Evolutionary conservation across 2,797 vertebrate species (phyloP).

Genomic region (Cossypha dichroa): DNA sequence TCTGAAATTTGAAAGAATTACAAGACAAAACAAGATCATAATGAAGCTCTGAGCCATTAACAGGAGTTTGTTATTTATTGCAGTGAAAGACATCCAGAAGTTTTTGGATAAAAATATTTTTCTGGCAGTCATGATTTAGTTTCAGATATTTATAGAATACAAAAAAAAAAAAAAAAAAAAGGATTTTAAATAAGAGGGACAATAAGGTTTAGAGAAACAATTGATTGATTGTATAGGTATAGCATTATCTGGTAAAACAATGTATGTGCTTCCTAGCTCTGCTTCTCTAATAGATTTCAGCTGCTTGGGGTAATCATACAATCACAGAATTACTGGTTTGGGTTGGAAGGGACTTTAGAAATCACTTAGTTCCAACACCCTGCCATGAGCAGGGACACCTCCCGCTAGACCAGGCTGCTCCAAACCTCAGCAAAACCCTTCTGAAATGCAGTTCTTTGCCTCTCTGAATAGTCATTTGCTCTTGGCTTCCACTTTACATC

Average conservation of each 20-base stretch:
- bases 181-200: neutral
- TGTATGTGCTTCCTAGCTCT: neutral
- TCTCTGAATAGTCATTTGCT: neutral
- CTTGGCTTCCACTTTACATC: neutral
- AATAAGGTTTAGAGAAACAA: neutral
- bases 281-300: neutral
- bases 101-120: neutral
- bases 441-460: neutral
- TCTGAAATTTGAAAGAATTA: conserved; percentile 26
- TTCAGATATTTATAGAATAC: neutral
- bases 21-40: neutral
- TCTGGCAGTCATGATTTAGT: neutral
- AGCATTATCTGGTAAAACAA: neutral
- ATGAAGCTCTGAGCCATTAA: neutral
- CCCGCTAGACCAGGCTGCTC: neutral
- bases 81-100: neutral
- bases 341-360: neutral
- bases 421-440: neutral
- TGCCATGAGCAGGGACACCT: neutral
- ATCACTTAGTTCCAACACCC: neutral
- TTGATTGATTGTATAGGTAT: neutral
- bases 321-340: neutral
- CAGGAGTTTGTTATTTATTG: neutral
- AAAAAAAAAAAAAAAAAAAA: no score
- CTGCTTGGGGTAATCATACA: neutral